These are phyloP conservation scores for Bugula neritina DNA, from an alignment of 2,888 invertebrate genomes.

Conservation along the genomic window DNA sequence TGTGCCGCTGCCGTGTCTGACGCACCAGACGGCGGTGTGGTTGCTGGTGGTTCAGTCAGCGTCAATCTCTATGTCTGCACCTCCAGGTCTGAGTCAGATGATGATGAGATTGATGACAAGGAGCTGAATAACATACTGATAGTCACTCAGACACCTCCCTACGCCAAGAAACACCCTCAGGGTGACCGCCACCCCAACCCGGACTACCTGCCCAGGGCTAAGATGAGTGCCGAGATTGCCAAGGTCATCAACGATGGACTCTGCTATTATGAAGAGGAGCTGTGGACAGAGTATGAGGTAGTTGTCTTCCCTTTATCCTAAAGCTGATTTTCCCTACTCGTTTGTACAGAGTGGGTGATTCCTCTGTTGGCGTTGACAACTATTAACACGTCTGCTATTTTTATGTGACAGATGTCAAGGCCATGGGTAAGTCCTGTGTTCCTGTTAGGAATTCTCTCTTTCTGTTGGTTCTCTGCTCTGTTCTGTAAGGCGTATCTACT, in stretches of 20 bases:
- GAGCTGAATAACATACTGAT: conserved; percentile 90
- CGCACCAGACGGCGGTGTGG: no score
- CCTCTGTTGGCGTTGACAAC: no score
- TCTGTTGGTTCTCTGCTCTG: no score
- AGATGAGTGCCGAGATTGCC: conserved; percentile 88
- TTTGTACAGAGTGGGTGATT: no score
- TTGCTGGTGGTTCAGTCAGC: no score
- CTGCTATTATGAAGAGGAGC: conserved; percentile 87
- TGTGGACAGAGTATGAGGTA: conserved; percentile 64
- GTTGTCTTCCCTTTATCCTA: background rate
- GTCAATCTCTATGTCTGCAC: conserved; percentile 22
- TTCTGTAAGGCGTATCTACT: no score
- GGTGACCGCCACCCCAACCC: conserved; percentile 73
- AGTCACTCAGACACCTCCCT: conserved; percentile 70
- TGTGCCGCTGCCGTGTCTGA: no score
- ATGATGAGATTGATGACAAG: conserved; percentile 82
- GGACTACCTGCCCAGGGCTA: conserved; percentile 80
- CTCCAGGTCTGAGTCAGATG: conserved; percentile 44
- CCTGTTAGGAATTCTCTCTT: no score
- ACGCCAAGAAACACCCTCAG: conserved; percentile 73
- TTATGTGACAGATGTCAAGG: no score
- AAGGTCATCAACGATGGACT: conserved; percentile 96
- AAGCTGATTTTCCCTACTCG: no score
- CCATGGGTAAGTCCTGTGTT: no score
- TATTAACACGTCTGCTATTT: no score